A percentile compares a stretch with the other conserved stretches of the same genome.
phyloP scores from a whole-genome alignment of 2,888 invertebrate species.

The Neuroscelio doddi region DNA sequence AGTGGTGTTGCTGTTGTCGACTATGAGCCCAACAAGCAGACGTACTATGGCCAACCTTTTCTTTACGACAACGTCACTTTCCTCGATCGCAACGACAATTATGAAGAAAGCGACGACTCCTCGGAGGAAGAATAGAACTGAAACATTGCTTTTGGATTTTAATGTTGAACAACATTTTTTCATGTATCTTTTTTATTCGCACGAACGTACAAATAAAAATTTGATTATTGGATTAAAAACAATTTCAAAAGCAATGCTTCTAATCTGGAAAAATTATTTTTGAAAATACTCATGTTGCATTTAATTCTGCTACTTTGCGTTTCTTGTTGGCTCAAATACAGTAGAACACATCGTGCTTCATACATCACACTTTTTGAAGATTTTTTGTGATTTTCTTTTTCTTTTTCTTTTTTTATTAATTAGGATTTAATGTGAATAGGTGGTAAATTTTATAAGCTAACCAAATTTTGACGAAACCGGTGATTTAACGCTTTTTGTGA shows the following conservation, averaged over 20 bases:
- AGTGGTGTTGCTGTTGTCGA: slow-evolving; percentile 65
- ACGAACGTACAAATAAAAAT: neutral
- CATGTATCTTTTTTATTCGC: neutral
- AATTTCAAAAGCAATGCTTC: neutral
- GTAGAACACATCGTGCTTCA: slow-evolving; percentile 36
- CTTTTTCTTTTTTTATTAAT: too few relatives aligned
- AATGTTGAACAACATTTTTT: too few relatives aligned
- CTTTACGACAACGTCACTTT: slow-evolving; percentile 59
- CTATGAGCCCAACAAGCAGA: slow-evolving; percentile 62
- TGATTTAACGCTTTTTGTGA: too few relatives aligned
- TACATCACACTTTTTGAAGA: too few relatives aligned
- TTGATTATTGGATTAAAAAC: neutral
- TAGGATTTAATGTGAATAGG: too few relatives aligned
- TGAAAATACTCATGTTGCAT: neutral
- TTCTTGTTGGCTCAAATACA: too few relatives aligned
- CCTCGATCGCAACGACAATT: slow-evolving; percentile 40
- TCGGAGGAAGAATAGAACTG: slow-evolving; percentile 53
- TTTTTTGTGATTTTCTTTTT: too few relatives aligned
- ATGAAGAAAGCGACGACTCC: slow-evolving; percentile 59
- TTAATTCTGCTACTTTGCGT: slow-evolving; percentile 20
- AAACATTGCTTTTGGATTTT: neutral
- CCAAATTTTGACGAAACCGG: too few relatives aligned
- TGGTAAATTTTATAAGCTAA: too few relatives aligned
- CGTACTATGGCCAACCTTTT: slow-evolving; percentile 62
- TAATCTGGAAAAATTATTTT: neutral